Evolutionary conservation across 2,888 invertebrate species (phyloP), one percentile per base, ranked within the genome.

Genomic region (Anoncus sp.): DNA sequence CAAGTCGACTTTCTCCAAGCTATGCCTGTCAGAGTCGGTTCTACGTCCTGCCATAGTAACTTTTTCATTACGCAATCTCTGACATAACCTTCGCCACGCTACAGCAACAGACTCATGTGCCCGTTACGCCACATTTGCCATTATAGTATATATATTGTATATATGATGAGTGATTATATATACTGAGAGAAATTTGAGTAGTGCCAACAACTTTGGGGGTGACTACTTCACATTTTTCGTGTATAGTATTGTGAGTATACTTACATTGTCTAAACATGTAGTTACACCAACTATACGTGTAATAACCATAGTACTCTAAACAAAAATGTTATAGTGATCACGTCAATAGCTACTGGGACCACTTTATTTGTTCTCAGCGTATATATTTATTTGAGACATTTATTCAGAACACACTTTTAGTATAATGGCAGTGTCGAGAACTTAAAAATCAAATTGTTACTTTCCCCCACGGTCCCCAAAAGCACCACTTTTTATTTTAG

Each of bases 81-180:
- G 91, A 90, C 90, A 90, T 90, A 91, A 91, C 89, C 91, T 90
- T 90, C 90, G 89, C 87, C 89, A 87, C 85, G 86, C 85, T 87
- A 83, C 81, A 79, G 81, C 81, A 82, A 79, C 72, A 74, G 84
- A 82, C 81, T 81, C 81, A 82, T 75, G 72, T 70, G 73, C 82
- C 81, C 38, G 85, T 89, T 89, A 87, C 88, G 87, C 84, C 88
- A 89, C 83, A 75, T 82, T 82, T 79, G 76, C 82, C 80, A 85
- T 85, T 84, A 84, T 81, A 76, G 63, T 65, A 53, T 31, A 45
- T 65, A 53, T 24, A 43, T 57, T 38, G 51, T 75, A 51, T 65
- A 59, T 70, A 35, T 24, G 57, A 47, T 47, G 67, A 69, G 20
- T 57, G 18, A 31, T 43, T 66, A 43, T 16, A 20, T n/a, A 14